Evolutionary conservation across 2,888 invertebrate species (phyloP), one percentile per base, ranked within the genome.

Genomic region (Andrena hattorfiana): DNA sequence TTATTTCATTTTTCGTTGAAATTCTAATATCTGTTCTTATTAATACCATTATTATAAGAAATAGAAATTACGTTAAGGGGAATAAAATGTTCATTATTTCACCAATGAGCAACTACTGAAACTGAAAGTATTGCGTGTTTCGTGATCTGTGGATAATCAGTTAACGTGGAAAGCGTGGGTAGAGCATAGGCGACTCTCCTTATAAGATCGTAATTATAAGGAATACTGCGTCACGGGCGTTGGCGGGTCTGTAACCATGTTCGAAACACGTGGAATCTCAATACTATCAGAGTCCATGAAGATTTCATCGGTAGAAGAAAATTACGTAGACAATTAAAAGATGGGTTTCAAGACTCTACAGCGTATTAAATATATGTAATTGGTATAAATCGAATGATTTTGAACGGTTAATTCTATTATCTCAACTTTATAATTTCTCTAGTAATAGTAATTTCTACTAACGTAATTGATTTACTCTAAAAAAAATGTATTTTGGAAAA

Each of bases 191-290:
- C 85, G 79, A 86, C 87, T 89, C 83, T 84, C 91, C 91, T 90
- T 92, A 91, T 91, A 91, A 88, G 92, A 91, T 86, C 84, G 77
- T 81, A 77, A 75, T 82, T 75, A 74, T 64, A 51, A 79, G 56
- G 80, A 80, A 42, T 76, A 42, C 32, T 56, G 73, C 75, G 73
- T 74, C 74, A 66, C 48, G 49, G 35, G 89, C 91, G 92, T 93
- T 91, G 92, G 92, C 89, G 92, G 90, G 91, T 92, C 88, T 87
- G 91, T 91, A 90, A 84, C 91, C 78, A 85, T 84, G 80, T 90
- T 89, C 85, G 83, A 90, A 90, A 90, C 88, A 87, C 84, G 71
- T 84, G 85, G 85, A 88, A 90, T 91, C 89, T 89, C 89, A 87
- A 48, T 26, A 51, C 35, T 54, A 32, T 77, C 69, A 66, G n/a